Conservation (phyloP, 2,888 invertebrate species). For the Rhamphomyia laevipes region DNA sequence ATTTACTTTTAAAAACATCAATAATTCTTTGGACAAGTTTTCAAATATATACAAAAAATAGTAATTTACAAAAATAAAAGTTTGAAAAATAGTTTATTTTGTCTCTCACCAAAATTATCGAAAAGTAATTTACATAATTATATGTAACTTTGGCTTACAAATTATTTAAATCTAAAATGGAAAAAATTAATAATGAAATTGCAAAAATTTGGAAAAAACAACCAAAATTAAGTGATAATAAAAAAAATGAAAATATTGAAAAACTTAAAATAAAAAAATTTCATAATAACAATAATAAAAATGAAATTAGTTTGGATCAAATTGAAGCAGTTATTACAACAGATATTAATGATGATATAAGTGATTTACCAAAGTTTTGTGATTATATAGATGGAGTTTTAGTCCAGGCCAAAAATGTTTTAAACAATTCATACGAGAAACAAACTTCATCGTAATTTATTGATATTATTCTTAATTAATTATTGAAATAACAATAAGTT, state of each 20-base stretch:
- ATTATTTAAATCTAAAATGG: background rate
- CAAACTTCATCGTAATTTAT: no score
- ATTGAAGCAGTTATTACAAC: background rate
- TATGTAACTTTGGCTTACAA: no score
- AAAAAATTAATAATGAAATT: background rate
- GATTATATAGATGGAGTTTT: conserved; percentile 6
- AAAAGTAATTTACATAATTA: no score
- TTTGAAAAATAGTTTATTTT: background rate
- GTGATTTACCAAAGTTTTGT: conserved; percentile 8
- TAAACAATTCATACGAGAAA: no score
- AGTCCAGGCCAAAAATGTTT: background rate
- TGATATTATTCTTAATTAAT: no score
- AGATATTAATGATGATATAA: background rate
- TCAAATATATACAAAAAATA: background rate
- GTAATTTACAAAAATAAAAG: background rate
- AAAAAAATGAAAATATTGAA: background rate
- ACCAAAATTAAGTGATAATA: background rate
- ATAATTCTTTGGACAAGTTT: background rate
- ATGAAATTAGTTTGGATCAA: no score
- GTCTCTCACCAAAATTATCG: no score
- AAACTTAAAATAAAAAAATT: background rate
- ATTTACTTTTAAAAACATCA: no score
- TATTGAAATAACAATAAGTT: no score
- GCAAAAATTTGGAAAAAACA: background rate
- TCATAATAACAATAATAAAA: no score